Conservation (phyloP, 2,797 vertebrate species). For the Odontamblyopus rebecca region DNA sequence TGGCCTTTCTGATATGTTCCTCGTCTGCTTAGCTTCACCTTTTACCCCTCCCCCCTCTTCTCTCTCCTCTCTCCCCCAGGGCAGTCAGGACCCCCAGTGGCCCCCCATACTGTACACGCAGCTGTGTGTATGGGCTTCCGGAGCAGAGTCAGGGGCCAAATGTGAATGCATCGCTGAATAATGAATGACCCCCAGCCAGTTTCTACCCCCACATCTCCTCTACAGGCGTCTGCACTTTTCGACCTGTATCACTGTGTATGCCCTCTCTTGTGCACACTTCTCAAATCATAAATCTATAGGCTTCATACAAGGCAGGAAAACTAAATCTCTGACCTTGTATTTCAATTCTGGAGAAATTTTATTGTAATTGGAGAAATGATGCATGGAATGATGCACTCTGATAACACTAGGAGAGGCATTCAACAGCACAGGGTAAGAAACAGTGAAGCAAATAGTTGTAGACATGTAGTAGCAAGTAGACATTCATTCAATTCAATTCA, state of each 20-base stretch:
- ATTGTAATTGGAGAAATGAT: too few relatives aligned
- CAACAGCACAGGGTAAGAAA: too few relatives aligned
- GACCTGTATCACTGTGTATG: background rate
- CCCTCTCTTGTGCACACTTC: background rate
- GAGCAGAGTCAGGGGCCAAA: slow-evolving; percentile 14
- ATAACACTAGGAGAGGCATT: too few relatives aligned
- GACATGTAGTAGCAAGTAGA: too few relatives aligned
- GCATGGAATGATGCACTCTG: too few relatives aligned
- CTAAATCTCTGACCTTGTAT: too few relatives aligned
- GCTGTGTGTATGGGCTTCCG: slow-evolving; percentile 19
- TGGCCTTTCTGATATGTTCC: slow-evolving; percentile 6
- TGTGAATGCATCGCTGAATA: slow-evolving; percentile 49
- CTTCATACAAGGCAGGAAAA: background rate
- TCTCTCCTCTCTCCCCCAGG: background rate
- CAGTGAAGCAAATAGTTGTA: too few relatives aligned
- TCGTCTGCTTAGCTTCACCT: slow-evolving; percentile 22
- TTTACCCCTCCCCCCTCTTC: slow-evolving; percentile 8
- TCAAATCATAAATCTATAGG: background rate
- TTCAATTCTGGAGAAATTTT: too few relatives aligned
- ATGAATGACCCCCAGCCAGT: slow-evolving; percentile 47
- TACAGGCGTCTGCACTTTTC: slow-evolving; percentile 17
- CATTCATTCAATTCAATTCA: too few relatives aligned
- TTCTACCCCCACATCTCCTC: slow-evolving; percentile 8
- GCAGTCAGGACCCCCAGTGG: slow-evolving; percentile 12
- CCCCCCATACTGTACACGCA: slow-evolving; percentile 2